Conservation (phyloP, 2,113 vertebrate species). For the Bos indicus region DNA sequence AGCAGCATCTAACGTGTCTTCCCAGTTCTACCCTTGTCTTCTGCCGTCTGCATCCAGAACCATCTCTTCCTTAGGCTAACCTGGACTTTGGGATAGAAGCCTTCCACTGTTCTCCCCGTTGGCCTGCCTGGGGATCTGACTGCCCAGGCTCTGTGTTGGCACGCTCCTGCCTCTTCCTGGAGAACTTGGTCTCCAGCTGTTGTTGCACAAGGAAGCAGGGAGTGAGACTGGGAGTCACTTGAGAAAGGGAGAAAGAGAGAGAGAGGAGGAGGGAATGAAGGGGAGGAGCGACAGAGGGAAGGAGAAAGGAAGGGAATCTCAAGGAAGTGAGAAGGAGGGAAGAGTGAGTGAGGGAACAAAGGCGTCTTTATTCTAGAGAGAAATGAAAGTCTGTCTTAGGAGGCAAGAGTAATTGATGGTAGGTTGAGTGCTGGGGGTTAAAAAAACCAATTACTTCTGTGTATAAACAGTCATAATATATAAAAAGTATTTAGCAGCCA, state of each 20-base stretch:
- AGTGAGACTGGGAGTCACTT: no score
- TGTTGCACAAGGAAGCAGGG: not conserved
- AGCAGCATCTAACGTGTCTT: not conserved
- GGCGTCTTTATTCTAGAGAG: not conserved
- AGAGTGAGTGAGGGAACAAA: not conserved
- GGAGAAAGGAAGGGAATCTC: not conserved
- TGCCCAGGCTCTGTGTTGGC: not conserved
- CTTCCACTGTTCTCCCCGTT: not conserved
- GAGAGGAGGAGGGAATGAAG: not conserved
- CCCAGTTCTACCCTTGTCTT: not conserved
- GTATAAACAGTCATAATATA: not conserved
- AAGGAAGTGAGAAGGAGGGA: not conserved
- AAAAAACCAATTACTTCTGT: not conserved
- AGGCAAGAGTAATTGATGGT: not conserved
- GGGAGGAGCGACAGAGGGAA: not conserved
- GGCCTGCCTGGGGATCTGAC: not conserved
- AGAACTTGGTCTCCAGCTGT: not conserved
- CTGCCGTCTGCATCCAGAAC: not conserved
- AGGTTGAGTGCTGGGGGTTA: not conserved
- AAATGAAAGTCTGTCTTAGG: not conserved
- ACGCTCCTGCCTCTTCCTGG: fast-evolving
- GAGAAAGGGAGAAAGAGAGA: not conserved
- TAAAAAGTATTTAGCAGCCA: not conserved
- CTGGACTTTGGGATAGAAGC: not conserved
- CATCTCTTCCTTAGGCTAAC: not conserved